Evolutionary conservation across 2,113 vertebrate species (phyloP), one percentile per base, ranked within the genome.

Genomic region (Panurus biarmicus): DNA sequence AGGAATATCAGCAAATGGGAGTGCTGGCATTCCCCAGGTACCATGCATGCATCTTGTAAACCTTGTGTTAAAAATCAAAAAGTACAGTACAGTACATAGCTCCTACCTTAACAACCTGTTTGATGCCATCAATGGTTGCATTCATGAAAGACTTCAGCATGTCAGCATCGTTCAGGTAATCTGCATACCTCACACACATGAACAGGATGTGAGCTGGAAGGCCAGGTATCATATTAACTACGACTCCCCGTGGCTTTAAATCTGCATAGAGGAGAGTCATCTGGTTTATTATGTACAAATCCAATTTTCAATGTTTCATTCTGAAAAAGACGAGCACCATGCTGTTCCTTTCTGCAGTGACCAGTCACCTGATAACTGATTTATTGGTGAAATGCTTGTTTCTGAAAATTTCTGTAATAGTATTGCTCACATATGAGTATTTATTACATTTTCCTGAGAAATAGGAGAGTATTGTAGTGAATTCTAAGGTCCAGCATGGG

Each of bases 71-170:
- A 82, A 85, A 87, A 76, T 8, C 26, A 87, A 5, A 66, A 44
- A 70, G 57, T 21, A n/a, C 2, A 54, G 25, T 31, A 31, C 40
- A 58, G 31, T 4, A 57, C 9, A 10, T 1, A 14, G 60, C 25
- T 74, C 98, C 95, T 98, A 99, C 99, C 98, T 97, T 96, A 69
- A 98, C 97, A 84, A 99, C 98, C 84, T 98, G 97, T 85, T 99
- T 99, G 87, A 99, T 97, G n/a, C 97, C 98, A 19, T 86, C 94
- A 38, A 99, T 99, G 83, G 97, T 87, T 11, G 94, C 94, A 38
- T 97, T 98, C 99, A 99, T 99, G 26, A 99, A 97, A 36, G 99
- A 99, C 94, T 99, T 99, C 62, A 99, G 98, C 96, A 98, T 99
- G 78, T 67, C 79, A 40, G 98, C 98, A 7, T 99, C 98, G 4